Conservation (phyloP, 2,113 vertebrate species). For the Ceyx cyanopectus region DNA sequence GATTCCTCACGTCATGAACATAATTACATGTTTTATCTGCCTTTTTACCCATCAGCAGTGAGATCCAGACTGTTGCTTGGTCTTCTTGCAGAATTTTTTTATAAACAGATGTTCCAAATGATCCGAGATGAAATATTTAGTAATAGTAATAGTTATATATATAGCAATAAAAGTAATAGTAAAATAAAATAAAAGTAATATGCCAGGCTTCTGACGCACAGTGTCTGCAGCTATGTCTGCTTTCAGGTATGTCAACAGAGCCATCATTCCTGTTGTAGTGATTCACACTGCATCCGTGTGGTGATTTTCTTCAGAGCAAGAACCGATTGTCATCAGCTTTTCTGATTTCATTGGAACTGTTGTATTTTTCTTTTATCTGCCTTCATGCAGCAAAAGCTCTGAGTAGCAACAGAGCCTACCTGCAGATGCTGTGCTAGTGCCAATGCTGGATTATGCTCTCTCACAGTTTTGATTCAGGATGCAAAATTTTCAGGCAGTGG, state of each 20-base stretch:
- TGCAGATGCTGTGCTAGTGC: fast-evolving
- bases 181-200: not conserved
- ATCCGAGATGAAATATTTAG: slow-evolving; percentile 22
- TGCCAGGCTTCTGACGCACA: slow-evolving; percentile 1
- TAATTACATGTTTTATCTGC: slow-evolving; percentile 1
- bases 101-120: not conserved
- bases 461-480: not conserved
- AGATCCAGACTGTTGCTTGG: not conserved
- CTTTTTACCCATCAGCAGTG: not conserved
- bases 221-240: slow-evolving; percentile 1
- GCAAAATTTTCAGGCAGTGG: not conserved
- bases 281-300: not conserved
- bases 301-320: slow-evolving; percentile 1
- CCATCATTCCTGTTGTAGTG: not conserved
- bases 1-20: not conserved
- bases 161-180: too few relatives aligned
- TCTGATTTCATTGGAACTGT: not conserved
- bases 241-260: slow-evolving; percentile 11
- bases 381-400: not conserved
- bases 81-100: not conserved
- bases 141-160: not conserved
- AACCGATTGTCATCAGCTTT: not conserved
- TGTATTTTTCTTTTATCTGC: not conserved
- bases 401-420: fast-evolving
- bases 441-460: not conserved